These are phyloP conservation scores for Isurus oxyrinchus DNA, from an alignment of 2,113 vertebrate genomes.

Conservation along the genomic window DNA sequence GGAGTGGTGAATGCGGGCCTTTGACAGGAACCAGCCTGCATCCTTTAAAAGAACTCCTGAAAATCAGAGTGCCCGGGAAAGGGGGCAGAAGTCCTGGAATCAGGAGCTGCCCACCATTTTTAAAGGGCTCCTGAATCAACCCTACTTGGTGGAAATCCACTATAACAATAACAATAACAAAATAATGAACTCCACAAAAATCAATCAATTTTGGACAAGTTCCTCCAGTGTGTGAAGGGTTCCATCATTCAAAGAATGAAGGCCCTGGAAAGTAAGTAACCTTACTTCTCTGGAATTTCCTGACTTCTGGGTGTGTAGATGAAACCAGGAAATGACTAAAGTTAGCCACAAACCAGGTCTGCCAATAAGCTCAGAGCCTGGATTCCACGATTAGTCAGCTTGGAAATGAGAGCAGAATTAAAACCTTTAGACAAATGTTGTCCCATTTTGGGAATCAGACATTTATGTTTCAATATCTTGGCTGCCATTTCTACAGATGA, in stretches of 20 bases:
- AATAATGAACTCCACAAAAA: background rate
- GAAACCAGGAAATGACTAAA: slow-evolving; percentile 13
- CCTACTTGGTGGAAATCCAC: too few relatives aligned
- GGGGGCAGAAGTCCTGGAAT: too few relatives aligned
- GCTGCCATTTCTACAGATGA: background rate
- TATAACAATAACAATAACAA: background rate
- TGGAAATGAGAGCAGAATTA: background rate
- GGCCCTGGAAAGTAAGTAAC: background rate
- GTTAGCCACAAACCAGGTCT: background rate
- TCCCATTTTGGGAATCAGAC: background rate
- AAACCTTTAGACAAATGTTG: background rate
- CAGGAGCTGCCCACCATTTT: too few relatives aligned
- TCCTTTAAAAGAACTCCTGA: too few relatives aligned
- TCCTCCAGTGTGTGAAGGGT: background rate
- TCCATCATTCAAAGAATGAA: background rate
- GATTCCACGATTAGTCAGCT: background rate
- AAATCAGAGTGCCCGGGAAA: too few relatives aligned
- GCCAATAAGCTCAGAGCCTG: background rate
- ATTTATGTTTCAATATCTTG: background rate
- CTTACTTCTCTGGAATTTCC: slow-evolving; percentile 1
- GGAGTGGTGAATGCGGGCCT: too few relatives aligned
- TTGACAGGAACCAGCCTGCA: too few relatives aligned
- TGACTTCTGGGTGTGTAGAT: background rate
- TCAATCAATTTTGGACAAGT: background rate
- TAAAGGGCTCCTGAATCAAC: too few relatives aligned